Conservation (phyloP, 2,113 vertebrate species). For the Theristicus caerulescens region DNA sequence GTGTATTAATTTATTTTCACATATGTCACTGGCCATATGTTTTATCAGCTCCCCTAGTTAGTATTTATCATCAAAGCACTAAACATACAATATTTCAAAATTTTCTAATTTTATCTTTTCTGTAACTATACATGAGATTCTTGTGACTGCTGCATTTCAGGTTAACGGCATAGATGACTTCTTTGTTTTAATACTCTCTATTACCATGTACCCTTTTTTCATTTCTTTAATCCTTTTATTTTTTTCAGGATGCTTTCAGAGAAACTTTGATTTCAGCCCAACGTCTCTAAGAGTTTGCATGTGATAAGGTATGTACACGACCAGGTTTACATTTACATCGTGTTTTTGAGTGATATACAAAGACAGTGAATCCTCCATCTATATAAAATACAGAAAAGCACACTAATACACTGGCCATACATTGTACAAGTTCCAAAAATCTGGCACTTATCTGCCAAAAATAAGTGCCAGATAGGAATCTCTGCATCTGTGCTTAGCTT, state of each 20-base stretch:
- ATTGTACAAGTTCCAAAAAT: not conserved
- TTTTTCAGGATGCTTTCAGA: not conserved
- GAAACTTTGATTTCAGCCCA: not conserved
- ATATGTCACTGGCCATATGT: not conserved
- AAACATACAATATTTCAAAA: not conserved
- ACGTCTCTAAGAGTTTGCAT: not conserved
- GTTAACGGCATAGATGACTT: not conserved
- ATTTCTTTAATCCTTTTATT: not conserved
- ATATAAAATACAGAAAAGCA: not conserved
- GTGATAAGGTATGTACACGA: not conserved
- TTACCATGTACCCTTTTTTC: not conserved
- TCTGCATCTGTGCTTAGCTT: not conserved
- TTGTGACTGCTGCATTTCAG: not conserved
- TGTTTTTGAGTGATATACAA: not conserved
- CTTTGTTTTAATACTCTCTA: not conserved
- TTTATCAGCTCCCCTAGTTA: not conserved
- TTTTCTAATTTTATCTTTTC: not conserved
- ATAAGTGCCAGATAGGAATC: not conserved
- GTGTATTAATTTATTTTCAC: not conserved
- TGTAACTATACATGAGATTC: not conserved
- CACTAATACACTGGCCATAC: too few species aligned
- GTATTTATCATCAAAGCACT: not conserved
- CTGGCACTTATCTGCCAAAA: not conserved
- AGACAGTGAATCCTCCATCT: not conserved
- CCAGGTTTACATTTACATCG: not conserved